phyloP scores from a whole-genome alignment of 35 echinoderm and acorn worm species.

The Ptychodera flava region DNA sequence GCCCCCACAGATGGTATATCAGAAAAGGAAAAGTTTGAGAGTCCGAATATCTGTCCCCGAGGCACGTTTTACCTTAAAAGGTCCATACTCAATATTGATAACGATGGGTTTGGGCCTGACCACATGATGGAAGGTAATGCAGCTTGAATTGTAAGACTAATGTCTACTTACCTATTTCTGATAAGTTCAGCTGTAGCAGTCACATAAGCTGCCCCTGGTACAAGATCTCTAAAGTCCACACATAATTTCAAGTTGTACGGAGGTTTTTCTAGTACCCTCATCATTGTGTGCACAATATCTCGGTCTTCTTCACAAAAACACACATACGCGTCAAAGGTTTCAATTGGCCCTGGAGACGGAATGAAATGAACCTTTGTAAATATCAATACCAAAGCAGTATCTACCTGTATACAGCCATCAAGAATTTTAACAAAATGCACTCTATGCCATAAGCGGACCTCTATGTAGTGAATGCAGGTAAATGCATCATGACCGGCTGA shows the following conservation, averaged over 20 bases:
- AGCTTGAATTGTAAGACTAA: too few relatives aligned
- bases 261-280: conserved; percentile 33
- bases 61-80: too few relatives aligned
- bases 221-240: too few relatives aligned
- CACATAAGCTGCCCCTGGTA: conserved; percentile 66
- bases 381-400: neutral
- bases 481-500: neutral
- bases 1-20: too few relatives aligned
- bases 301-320: conserved; percentile 55
- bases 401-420: neutral
- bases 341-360: conserved; percentile 23
- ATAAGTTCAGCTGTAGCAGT: conserved; percentile 72
- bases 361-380: neutral
- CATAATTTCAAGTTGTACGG: conserved; percentile 58
- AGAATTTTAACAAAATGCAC: neutral
- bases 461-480: neutral
- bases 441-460: neutral
- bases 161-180: conserved; percentile 61
- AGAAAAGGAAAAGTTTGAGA: too few relatives aligned
- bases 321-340: conserved; percentile 78
- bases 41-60: too few relatives aligned
- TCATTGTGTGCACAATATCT: conserved; percentile 62
- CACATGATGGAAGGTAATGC: too few relatives aligned
- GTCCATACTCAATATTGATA: too few relatives aligned
- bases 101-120: too few relatives aligned